Conservation (phyloP, 2,797 vertebrate species). For the Peromyscus melanophrys region DNA sequence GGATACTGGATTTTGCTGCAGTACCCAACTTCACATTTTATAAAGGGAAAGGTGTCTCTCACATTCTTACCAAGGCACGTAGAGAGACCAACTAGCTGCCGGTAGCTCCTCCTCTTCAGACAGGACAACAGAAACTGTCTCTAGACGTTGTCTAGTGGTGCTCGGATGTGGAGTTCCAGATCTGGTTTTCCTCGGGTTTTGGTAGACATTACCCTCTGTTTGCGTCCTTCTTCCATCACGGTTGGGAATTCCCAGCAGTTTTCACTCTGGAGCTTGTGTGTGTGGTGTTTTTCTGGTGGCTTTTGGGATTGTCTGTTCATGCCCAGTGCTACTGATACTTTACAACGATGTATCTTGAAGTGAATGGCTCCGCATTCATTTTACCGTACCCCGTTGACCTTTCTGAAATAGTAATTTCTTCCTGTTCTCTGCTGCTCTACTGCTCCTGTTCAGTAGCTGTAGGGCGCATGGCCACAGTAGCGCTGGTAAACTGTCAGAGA, state of each 20-base stretch:
- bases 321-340: neutral
- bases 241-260: neutral
- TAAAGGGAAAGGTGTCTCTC: neutral
- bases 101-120: neutral
- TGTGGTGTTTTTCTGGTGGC: neutral
- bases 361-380: neutral
- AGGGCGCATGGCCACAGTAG: too few relatives aligned
- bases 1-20: neutral
- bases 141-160: neutral
- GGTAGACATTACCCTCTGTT: neutral
- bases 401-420: slow-evolving; percentile 49
- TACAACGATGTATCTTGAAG: neutral
- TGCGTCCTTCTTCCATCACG: neutral
- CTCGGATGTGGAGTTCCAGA: neutral
- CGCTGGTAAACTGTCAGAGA: neutral
- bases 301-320: slow-evolving; percentile 3
- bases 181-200: neutral
- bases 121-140: neutral
- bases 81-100: neutral
- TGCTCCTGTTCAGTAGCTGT: neutral
- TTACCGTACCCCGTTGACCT: neutral
- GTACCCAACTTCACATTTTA: neutral
- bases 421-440: neutral
- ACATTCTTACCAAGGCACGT: neutral
- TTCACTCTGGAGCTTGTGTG: neutral